Base-by-base conservation (phyloP, 2,113 vertebrate species). In the Odontophorus gujanensis region DNA sequence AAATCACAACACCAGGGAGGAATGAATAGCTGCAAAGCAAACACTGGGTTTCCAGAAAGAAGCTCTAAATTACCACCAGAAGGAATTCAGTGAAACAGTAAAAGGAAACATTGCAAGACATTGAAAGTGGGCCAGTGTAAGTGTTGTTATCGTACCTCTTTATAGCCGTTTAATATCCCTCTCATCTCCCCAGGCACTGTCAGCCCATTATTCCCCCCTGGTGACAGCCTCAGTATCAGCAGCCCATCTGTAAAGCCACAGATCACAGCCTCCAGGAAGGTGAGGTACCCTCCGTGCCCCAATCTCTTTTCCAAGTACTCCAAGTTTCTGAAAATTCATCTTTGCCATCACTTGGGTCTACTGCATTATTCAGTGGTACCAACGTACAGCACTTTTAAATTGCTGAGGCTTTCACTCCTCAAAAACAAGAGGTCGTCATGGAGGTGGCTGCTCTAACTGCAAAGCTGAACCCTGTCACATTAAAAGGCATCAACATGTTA, bases 81-180 rank as follows among this genome's bases (percentile, higher is more conserved):
- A 84, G 38, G 22, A 65, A 65, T 73, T 80, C 72, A n/a, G 57
- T 47, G 3, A 82, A 95, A 89, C 61, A 85, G 85, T 51, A 68
- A 43, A 82, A 36, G 28, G 40, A 85, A 66, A 6, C 59, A 21
- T 24, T 83, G 67, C 30, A 59, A 77, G 48, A 48, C 40, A 80
- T 2, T 65, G 48, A 40, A 72, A 76, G 61, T 5, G 65, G 43
- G 48, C 17, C 36, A 38, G 19, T 21, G 6, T 36, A 51, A 30
- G 43, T 8, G 26, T 17, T 76, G 32, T 21, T 72, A 58, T n/a
- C 30, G 17, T 32, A 57, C 53, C 34, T 80, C 50, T 25, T 38
- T 65, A 11, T 6, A 59, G 53, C 42, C 71, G 59, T 40, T 45
- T 32, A 86, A 73, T 2, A 26, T 32, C 58, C 79, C 25, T n/a